Conservation (phyloP, 2,113 vertebrate species). For the Nesogale talazaci region DNA sequence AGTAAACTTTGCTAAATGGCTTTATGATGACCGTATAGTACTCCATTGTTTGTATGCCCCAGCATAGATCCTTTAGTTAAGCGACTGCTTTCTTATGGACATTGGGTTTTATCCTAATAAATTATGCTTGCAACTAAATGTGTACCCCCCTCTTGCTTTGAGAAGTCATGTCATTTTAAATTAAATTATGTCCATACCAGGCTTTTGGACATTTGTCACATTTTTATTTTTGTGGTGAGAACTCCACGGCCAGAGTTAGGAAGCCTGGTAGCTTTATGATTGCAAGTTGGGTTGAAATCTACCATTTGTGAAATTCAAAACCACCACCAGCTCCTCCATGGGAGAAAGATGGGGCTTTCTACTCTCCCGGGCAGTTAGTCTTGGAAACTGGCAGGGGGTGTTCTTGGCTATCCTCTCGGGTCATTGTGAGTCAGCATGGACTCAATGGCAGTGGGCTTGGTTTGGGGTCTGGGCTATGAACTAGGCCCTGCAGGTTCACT, state of each 20-base stretch:
- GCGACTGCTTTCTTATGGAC: not conserved
- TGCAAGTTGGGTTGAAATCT: no score
- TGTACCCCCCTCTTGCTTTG: not conserved
- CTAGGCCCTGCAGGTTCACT: not conserved
- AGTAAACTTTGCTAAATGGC: not conserved
- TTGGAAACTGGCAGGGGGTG: no score
- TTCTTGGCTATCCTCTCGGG: no score
- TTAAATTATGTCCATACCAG: slow-evolving; percentile 6
- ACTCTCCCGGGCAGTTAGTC: no score
- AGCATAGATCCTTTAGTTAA: not conserved
- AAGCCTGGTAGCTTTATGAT: not conserved
- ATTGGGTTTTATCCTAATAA: not conserved
- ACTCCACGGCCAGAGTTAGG: not conserved
- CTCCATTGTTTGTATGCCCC: not conserved
- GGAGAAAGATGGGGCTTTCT: not conserved
- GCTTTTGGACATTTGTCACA: not conserved
- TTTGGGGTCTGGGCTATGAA: not conserved
- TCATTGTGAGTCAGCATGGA: no score
- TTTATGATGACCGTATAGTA: not conserved
- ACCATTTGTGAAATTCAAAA: no score
- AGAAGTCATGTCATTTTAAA: slow-evolving; percentile 7
- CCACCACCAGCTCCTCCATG: no score
- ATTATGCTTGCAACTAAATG: not conserved
- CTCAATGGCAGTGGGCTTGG: no score
- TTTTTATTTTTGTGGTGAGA: not conserved